Percentiles rank a stretch among this genome's conserved stretches.
Conservation (phyloP, 2,797 vertebrate genomes). For the Myotis daubentonii region DNA sequence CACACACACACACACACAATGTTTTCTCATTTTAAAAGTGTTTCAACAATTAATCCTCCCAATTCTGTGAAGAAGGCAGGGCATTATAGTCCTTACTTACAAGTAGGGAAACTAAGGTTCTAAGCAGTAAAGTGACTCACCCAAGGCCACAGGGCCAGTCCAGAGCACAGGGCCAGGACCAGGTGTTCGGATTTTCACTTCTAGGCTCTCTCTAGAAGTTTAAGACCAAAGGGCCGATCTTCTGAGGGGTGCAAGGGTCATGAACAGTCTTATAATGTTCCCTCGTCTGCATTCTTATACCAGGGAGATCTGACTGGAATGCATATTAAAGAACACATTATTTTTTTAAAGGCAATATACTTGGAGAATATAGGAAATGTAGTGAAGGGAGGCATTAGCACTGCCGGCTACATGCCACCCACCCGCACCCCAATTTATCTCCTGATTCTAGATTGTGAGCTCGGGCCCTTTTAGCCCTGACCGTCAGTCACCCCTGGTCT, state of each 20-base stretch:
- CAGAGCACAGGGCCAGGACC: not conserved
- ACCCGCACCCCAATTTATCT: not conserved
- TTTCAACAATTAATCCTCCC: not conserved
- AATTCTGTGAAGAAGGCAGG: not conserved
- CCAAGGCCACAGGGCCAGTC: not conserved
- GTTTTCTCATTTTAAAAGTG: not conserved
- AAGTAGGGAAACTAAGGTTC: not conserved
- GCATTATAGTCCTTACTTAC: not conserved
- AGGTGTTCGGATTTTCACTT: not conserved
- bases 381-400: not conserved
- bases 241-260: not conserved
- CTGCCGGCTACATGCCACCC: no score
- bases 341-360: not conserved
- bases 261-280: not conserved
- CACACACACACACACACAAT: not conserved
- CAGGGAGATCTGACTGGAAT: not conserved
- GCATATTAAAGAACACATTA: not conserved
- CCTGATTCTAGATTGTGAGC: not conserved
- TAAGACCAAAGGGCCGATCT: not conserved
- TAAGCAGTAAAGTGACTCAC: not conserved
- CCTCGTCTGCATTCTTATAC: not conserved
- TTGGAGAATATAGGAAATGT: not conserved
- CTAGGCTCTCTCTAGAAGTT: not conserved
- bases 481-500: not conserved
- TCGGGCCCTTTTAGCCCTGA: not conserved